A percentile compares a stretch with the other conserved stretches of the same genome.
phyloP scores from a whole-genome alignment of 1,140 invertebrate genomes.

The Temnothorax curvispinosus region DNA sequence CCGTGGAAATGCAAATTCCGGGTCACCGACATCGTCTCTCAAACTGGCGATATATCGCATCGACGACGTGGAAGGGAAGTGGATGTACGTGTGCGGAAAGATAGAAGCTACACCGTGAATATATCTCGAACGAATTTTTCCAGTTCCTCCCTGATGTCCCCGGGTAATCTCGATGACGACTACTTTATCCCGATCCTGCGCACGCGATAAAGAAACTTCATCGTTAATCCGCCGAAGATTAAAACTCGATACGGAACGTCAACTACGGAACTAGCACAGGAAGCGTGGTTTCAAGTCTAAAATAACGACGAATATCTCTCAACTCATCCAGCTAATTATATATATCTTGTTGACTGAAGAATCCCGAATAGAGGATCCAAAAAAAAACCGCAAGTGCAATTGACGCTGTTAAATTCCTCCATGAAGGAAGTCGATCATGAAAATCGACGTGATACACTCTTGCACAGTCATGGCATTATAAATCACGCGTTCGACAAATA shows the following conservation, averaged over 20 bases:
- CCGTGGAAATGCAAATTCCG: conserved; percentile 75
- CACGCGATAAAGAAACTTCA: neutral
- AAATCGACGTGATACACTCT: neutral
- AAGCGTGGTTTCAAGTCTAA: neutral
- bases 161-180: conserved; percentile 32
- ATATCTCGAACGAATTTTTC: conserved; percentile 67
- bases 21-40: conserved; percentile 73
- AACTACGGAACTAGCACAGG: neutral
- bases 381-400: neutral
- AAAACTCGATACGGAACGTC: neutral
- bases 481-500: conserved; percentile 47
- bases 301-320: neutral
- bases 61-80: conserved; percentile 71
- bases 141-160: conserved; percentile 51
- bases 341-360: neutral
- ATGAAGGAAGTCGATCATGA: conserved; percentile 20
- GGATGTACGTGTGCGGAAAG: conserved; percentile 73
- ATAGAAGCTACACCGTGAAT: conserved; percentile 68
- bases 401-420: neutral
- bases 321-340: neutral
- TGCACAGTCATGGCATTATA: conserved; percentile 27
- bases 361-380: neutral
- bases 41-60: conserved; percentile 71
- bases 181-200: neutral
- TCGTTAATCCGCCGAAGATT: neutral